Evolutionary conservation across 1,140 invertebrate genomes (phyloP), one percentile per base, ranked within the genome.

Genomic region (Drosophila nikananu): DNA sequence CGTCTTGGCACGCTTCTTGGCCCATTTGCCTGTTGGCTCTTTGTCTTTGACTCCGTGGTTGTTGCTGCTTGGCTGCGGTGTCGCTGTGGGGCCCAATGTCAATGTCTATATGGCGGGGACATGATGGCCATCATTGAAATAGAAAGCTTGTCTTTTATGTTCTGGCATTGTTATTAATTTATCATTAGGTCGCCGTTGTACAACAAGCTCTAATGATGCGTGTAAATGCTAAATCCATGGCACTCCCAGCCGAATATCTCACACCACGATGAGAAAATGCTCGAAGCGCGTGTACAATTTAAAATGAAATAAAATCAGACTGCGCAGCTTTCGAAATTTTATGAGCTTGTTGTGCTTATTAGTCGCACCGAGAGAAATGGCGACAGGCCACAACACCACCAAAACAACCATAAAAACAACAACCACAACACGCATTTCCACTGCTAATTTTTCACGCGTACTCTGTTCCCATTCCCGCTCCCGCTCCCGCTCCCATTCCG

Each of bases 291-390:
- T 79, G 81, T 84, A 84, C 84, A 89, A 90, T 89, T 89, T 89
- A 90, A 89, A 89, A 81, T 72, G 73, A 90, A 79, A 89, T 89
- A 84, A 90, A 89, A 89, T 87, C 84, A 76, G 66, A 79, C 62
- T 57, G 74, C 35, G 84, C 78, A 76, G 84, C 81, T 89, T 89
- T 89, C 84, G 84, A 89, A 89, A 81, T 90, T 89, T 89, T 89
- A 89, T 89, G 84, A 89, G 84, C 84, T 84, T 89, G 84, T 89
- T 90, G 86, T 80, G 81, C 84, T 89, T 87, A 87, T 87, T 87
- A 87, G 83, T 76, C 49, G 73, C 73, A 65, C 49, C 70, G 77
- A 86, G 77, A 87, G 84, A 83, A 87, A 87, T 89, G 83, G 83
- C 83, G 83, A 87, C 83, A 87, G 68, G 83, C 84, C 84, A 81